These are phyloP conservation scores for Pseudoips prasinana DNA, from an alignment of 2,888 invertebrate genomes.

Conservation along the genomic window DNA sequence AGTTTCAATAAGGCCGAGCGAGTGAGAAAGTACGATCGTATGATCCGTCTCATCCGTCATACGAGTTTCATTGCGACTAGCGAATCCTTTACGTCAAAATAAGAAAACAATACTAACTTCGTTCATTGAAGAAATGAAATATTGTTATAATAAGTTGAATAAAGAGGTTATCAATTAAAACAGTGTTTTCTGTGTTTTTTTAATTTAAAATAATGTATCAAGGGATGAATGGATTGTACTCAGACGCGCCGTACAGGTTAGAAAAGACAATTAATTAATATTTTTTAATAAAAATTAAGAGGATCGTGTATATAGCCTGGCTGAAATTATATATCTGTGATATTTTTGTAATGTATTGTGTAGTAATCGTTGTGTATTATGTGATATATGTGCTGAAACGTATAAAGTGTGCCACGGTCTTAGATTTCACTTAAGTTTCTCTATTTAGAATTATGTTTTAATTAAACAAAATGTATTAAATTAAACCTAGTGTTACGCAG, in stretches of 20 bases:
- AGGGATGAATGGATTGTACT: conserved; percentile 69
- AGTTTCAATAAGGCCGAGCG: conserved; percentile 20
- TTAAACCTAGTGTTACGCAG: too few species aligned
- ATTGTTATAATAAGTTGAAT: conserved; percentile 31
- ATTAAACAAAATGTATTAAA: neutral
- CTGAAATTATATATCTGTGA: conserved; percentile 1
- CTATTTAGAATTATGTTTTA: conserved; percentile 22
- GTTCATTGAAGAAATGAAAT: conserved; percentile 52
- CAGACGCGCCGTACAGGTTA: conserved; percentile 73
- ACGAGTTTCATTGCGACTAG: conserved; percentile 42
- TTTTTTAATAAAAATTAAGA: neutral
- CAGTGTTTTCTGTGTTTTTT: conserved; percentile 33
- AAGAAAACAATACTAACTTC: conserved; percentile 48
- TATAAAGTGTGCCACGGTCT: conserved; percentile 30
- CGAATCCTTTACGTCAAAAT: conserved; percentile 53
- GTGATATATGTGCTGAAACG: conserved; percentile 7
- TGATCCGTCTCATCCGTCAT: conserved; percentile 71
- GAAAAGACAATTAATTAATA: conserved; percentile 26
- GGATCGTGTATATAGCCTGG: too few species aligned
- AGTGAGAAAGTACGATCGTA: conserved; percentile 63
- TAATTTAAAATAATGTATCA: conserved; percentile 58
- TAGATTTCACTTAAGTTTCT: conserved; percentile 41
- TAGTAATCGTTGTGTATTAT: neutral
- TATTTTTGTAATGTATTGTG: conserved; percentile 7
- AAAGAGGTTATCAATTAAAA: conserved; percentile 35